Percentiles rank a stretch among this genome's conserved stretches.
These are phyloP conservation scores for Hyles vespertilio DNA, from an alignment of 1,140 invertebrate genomes.

Conservation along the genomic window DNA sequence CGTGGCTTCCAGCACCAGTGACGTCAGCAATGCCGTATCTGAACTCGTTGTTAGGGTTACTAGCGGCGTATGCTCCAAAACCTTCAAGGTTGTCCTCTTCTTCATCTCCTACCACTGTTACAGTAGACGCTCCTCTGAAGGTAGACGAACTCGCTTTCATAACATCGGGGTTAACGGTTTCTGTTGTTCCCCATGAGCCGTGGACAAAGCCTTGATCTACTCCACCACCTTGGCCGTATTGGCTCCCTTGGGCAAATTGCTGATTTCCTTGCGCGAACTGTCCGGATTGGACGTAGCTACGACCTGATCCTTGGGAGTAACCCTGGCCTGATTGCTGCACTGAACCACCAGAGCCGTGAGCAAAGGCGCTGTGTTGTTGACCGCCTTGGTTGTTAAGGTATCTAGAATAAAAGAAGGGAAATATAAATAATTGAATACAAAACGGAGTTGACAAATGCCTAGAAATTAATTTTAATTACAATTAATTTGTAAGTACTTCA, in stretches of 20 bases:
- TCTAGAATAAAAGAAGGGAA: constrained; percentile 14
- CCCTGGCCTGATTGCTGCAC: constrained; percentile 8
- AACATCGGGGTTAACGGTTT: constrained; percentile 65
- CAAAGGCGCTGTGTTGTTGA: constrained; percentile 9
- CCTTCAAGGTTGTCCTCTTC: constrained; percentile 53
- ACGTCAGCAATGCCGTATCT: constrained; percentile 59
- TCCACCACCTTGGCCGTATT: constrained; percentile 9
- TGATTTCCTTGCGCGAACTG: constrained; percentile 9
- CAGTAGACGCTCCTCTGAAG: constrained; percentile 39
- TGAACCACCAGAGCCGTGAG: constrained; percentile 20
- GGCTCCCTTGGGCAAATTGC: constrained; percentile 10
- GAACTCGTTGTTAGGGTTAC: constrained; percentile 57
- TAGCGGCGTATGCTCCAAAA: constrained; percentile 53
- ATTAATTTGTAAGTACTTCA: too few relatives aligned
- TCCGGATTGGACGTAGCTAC: constrained; percentile 7
- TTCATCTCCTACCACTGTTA: constrained; percentile 54
- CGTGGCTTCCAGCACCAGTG: constrained; percentile 18
- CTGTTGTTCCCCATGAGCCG: constrained; percentile 64
- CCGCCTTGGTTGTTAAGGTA: constrained; percentile 38
- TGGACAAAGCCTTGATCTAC: constrained; percentile 47
- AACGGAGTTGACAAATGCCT: background rate
- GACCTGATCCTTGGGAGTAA: constrained; percentile 11
- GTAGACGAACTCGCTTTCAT: constrained; percentile 64
- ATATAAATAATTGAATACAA: constrained; percentile 2
- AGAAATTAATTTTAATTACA: too few relatives aligned